Percentiles rank a stretch among this genome's conserved stretches.
Conservation (phyloP, 2,113 vertebrate species). For the Dasyprocta punctata region DNA sequence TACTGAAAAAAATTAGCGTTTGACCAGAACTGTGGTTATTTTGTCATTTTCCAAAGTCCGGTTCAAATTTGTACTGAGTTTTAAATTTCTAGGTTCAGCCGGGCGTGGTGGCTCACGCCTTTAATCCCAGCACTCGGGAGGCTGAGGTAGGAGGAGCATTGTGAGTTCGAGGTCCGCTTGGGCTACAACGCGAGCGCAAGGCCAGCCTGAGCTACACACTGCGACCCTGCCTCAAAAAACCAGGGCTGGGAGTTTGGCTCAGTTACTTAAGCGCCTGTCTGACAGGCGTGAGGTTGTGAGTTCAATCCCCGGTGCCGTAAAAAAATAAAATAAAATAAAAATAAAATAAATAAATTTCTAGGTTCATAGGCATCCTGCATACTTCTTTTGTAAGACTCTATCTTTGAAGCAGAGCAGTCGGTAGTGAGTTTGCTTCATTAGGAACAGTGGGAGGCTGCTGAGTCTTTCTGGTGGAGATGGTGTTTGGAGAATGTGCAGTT, state of each 20-base stretch:
- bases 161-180: too few species aligned
- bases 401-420: not conserved
- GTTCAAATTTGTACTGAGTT: constrained; percentile 17
- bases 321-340: too few species aligned
- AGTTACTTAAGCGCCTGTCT: too few species aligned
- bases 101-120: too few species aligned
- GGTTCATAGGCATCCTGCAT: not conserved
- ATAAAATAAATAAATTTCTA: constrained; percentile 32
- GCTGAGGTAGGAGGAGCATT: too few species aligned
- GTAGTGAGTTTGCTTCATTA: not conserved
- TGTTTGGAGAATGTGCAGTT: not conserved
- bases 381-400: not conserved
- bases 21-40: not conserved
- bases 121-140: too few species aligned
- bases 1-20: not conserved
- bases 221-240: too few species aligned
- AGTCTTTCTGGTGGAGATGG: not conserved
- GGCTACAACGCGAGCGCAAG: too few species aligned
- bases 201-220: too few species aligned
- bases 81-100: constrained; percentile 14
- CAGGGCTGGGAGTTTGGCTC: too few species aligned
- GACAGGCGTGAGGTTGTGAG: too few species aligned
- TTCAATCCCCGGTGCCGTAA: too few species aligned
- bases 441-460: not conserved
- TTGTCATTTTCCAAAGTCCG: not conserved